Evolutionary conservation across 2,888 invertebrate genomes (phyloP), one percentile per base, ranked within the genome.

Genomic region (Epinotia brunnichana): DNA sequence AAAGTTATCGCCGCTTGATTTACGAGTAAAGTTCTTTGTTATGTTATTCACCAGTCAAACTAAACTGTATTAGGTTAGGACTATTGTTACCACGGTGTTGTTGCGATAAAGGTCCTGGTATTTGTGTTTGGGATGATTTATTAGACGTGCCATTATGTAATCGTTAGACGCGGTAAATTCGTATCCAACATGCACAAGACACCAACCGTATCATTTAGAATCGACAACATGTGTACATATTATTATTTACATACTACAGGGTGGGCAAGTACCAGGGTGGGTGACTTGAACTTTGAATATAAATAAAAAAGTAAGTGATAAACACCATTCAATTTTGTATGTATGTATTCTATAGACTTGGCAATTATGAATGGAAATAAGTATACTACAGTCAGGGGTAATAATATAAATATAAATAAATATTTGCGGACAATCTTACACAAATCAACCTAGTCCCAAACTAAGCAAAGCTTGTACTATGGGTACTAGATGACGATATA

Each of bases 1-100:
- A 62, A 44, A 68, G 61, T 67, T 61, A 53, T 64, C 61, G 53
- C 35, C 9, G 67, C 21, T 61, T 62, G 72, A 72, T 72, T 72
- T 72, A 72, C 44, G 61, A 68, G 41, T 44, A 56, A 72, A 68
- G 62, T 67, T 72, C 35, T 39, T 39, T 72, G 72, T 62, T 48
- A 72, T 68, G 67, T 54, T 72, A 72, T 61, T 71, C 41, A 17
- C 41, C 13, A 64, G 35, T 54, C 35, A 67, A 61, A 53, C 44
- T 35, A 54, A 71, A 67, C 67, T 54, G 13, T 64, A 64, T 64
- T 53, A 53, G n/a, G 53, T 64, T 53, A 53, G n/a, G 53, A 66
- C 44, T 63, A 53, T 17, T 39, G 56, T 57, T 41, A 57, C 57
- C 19, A 24, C 19, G 41, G 35, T 57, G 51, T 24, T 41, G 61